phyloP scores from a whole-genome alignment of 2,797 vertebrate species.

The Gouania willdenowi region DNA sequence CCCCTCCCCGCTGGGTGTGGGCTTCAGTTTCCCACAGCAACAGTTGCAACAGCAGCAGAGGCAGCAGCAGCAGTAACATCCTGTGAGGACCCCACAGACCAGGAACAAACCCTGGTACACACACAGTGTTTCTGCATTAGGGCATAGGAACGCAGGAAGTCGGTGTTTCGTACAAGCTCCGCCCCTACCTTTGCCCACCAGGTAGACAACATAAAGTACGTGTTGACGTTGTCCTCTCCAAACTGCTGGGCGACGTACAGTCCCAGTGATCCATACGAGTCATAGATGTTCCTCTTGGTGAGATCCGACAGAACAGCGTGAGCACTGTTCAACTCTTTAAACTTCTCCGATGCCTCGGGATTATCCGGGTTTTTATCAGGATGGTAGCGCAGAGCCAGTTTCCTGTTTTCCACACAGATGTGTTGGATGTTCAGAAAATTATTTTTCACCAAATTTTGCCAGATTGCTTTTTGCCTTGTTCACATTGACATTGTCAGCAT shows the following conservation, averaged over 20 bases:
- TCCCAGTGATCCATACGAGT: slow-evolving; percentile 87
- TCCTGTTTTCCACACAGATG: too few species aligned
- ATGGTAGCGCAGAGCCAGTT: slow-evolving; percentile 86
- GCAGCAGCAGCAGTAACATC: slow-evolving; percentile 89
- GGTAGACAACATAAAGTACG: slow-evolving; percentile 91
- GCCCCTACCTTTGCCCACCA: slow-evolving; percentile 91
- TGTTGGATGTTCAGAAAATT: too few species aligned
- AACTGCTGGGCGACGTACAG: slow-evolving; percentile 91
- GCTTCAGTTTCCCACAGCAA: slow-evolving; percentile 85
- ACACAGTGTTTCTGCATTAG: too few species aligned
- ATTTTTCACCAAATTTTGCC: too few species aligned
- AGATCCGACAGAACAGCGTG: slow-evolving; percentile 81
- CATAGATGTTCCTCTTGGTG: slow-evolving; percentile 86
- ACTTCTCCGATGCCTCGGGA: slow-evolving; percentile 83
- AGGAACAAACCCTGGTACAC: slow-evolving; percentile 76
- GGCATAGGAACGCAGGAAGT: too few species aligned
- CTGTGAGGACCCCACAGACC: slow-evolving; percentile 81
- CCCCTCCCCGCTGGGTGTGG: slow-evolving; percentile 56
- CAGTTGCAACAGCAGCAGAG: slow-evolving; percentile 93
- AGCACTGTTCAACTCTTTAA: slow-evolving; percentile 90
- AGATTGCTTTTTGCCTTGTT: too few species aligned
- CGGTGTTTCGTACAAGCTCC: not conserved
- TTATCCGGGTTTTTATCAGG: slow-evolving; percentile 90
- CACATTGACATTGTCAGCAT: too few species aligned
- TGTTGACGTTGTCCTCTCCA: slow-evolving; percentile 90